Base-by-base conservation (phyloP, 1,140 invertebrate genomes). In the Hydropsyche tenuis region DNA sequence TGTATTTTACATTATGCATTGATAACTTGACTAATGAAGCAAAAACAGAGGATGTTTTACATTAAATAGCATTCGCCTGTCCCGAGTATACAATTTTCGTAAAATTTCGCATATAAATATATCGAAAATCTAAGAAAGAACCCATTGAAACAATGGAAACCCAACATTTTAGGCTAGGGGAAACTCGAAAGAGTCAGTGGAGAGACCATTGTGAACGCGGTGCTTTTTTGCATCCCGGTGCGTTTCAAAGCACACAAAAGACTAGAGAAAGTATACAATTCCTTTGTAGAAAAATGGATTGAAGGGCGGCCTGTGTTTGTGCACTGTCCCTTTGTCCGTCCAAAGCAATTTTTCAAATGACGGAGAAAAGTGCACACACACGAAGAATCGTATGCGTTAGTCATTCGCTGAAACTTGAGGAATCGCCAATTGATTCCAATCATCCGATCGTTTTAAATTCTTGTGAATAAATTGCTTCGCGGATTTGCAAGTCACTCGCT, bases 281-380 rank as follows among this genome's bases (percentile, higher is more conserved):
- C 11, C 63, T 65, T 65, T 65, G 65, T 68, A 6, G 30, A 37
- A 37, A 37, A 37, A 37, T 9, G 30, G 30, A 23, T 64, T 42
- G 25, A 6, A 9, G 16, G 4, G 11, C 16, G 7, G n/a, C 4
- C 18, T 5, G 20, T 68, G 43, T 51, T 46, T 51, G 43, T 68
- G 65, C 65, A 68, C 37, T 30, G 46, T 46, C 65, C 43, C 45
- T 48, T 68, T 51, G 43, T 68, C 22, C 23, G 43, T 48, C 22
- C 65, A 16, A 27, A 68, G 45, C 46, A 48, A 68, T 68, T 68
- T 68, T 68, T 68, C 43, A 68, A 68, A 68, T 68, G 65, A 51
- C 46, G 43, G 22, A 30, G 42, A 68, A 65, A 65, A 27, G 45
- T 48, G 65, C 65, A 43, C 18, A 14, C n/a, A n/a, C n/a, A n/a